Percentiles rank a stretch among this genome's conserved stretches.
phyloP scores from a whole-genome alignment of 2,113 vertebrate genomes.

The Lamprologus speciosus region DNA sequence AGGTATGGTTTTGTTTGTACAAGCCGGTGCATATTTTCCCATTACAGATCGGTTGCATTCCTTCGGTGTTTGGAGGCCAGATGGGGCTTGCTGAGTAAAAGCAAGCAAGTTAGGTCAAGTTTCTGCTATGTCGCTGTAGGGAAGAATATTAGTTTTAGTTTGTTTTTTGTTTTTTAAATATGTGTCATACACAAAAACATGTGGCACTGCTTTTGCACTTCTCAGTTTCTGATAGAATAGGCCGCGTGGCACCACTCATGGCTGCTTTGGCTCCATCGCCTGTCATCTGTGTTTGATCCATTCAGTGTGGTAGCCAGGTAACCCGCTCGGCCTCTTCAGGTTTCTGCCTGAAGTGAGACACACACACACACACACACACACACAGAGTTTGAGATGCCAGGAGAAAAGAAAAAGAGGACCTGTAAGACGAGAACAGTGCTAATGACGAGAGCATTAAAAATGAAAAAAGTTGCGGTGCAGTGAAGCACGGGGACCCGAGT shows the following conservation, averaged over 20 bases:
- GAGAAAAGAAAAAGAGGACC: slow-evolving; percentile 11
- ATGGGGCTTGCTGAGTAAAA: slow-evolving; percentile 5
- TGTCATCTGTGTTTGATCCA: background rate
- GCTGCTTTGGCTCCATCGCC: background rate
- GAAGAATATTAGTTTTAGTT: background rate
- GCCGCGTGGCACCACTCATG: background rate
- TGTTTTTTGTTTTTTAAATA: background rate
- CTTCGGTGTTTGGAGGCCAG: slow-evolving; percentile 10
- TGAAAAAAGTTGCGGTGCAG: slow-evolving; percentile 10
- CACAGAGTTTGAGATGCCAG: background rate
- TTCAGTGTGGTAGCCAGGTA: slow-evolving; percentile 37
- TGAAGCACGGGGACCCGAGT: background rate
- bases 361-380: background rate
- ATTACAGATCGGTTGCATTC: slow-evolving; percentile 29
- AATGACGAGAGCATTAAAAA: slow-evolving; percentile 61
- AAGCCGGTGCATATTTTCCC: background rate
- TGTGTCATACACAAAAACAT: background rate
- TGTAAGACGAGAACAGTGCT: slow-evolving; percentile 45
- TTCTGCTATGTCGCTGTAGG: background rate
- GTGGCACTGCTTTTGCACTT: background rate
- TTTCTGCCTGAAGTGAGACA: slow-evolving; percentile 13
- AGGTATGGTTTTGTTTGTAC: background rate
- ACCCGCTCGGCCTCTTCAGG: slow-evolving; percentile 32
- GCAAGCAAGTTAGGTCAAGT: slow-evolving; percentile 48
- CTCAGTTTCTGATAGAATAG: background rate